phyloP scores from a whole-genome alignment of 2,113 vertebrate species.

The Eubucco bourcierii region DNA sequence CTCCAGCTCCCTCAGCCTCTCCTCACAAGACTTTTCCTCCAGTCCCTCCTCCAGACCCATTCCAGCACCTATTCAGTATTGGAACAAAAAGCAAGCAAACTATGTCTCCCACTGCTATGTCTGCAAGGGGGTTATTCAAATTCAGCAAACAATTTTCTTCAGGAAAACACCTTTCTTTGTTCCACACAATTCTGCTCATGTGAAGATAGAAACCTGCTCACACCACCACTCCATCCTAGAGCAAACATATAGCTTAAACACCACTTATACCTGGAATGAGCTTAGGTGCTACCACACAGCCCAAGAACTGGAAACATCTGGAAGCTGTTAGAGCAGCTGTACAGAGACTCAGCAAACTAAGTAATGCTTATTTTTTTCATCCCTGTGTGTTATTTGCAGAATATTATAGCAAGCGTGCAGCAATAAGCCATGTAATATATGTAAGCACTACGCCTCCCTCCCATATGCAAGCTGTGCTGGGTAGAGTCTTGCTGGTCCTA shows the following conservation, averaged over 20 bases:
- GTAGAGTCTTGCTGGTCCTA: too few relatives aligned
- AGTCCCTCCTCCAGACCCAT: too few relatives aligned
- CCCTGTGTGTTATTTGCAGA: background rate
- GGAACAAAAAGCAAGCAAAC: background rate
- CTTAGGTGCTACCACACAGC: background rate
- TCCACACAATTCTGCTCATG: background rate
- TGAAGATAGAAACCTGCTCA: background rate
- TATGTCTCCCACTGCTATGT: background rate
- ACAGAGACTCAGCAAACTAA: background rate
- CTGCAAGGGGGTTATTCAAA: background rate
- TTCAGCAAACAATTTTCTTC: background rate
- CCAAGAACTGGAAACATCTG: background rate
- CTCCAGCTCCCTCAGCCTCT: too few relatives aligned
- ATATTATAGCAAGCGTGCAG: background rate
- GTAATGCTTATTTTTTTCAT: background rate
- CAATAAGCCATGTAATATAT: fast-evolving
- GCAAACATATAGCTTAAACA: background rate
- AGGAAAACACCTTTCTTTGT: background rate
- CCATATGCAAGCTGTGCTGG: fast-evolving
- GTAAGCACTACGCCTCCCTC: fast-evolving
- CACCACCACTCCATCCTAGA: too few relatives aligned
- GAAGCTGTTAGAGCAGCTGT: background rate
- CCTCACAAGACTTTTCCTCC: too few relatives aligned
- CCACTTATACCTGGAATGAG: background rate
- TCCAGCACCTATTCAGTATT: too few relatives aligned